Evolutionary conservation across 2,888 invertebrate species (phyloP), one percentile per base, ranked within the genome.

Genomic region (Drymonia ruficornis): DNA sequence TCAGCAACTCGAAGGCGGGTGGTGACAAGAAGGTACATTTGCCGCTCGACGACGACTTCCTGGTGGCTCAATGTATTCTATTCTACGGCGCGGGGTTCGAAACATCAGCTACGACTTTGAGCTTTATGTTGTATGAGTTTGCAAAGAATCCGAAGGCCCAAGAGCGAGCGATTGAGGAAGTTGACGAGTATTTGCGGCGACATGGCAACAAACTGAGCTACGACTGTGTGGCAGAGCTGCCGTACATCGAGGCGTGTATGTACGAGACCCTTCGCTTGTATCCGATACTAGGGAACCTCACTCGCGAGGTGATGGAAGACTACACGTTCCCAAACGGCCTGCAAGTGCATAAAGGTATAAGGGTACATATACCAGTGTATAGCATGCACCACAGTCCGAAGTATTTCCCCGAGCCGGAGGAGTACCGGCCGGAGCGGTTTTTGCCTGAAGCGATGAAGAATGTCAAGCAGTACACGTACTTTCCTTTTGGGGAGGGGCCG

Each of bases 21-120:
- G 68, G 55, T 0, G 61, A 60, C 0, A 70, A 77, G 7, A 78
- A 67, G 18, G 50, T 74, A 16, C 46, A 58, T 0, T 42, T 85
- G 1, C 70, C 80, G 5, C 65, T 93, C 0, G 81, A 83, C 1
- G 68, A 91, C 15, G 80, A 91, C 0, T 74, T 94, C 43, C 60
- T 94, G 16, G 84, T 88, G 0, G 89, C 93, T 0, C 94, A 94
- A 50, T 89, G 93, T 0, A 80, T 93, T 8, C 64, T 91, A 0
- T 93, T 95, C 46, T 88, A 87, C 19, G 78, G 58, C 0, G 87
- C 84, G 12, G 87, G 88, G 2, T 87, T 72, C 28, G 86, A 88
- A 29, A 84, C 87, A 0, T 82, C 87, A 1, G 67, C 87, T 0
- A 71, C 73, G 0, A 81, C 82, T 0, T 56, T 81, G 12, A 69